Evolutionary conservation across 2,113 vertebrate species (phyloP).

Genomic region (Leiothrix lutea): DNA sequence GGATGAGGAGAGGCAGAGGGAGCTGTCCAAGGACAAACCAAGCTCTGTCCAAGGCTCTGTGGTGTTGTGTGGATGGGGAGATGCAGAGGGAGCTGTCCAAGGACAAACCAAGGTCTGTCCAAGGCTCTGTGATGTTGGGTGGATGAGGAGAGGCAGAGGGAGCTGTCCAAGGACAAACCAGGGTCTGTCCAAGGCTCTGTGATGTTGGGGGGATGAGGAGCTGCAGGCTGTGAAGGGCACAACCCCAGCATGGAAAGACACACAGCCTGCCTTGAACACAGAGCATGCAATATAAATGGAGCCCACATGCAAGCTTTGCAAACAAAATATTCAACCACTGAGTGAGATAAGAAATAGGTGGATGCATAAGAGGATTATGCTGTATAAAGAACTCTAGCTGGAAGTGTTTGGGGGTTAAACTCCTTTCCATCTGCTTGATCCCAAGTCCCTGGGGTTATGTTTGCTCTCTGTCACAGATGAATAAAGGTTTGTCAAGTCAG

Average conservation of each 20-base stretch:
- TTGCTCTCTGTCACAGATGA: background rate
- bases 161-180: background rate
- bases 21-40: background rate
- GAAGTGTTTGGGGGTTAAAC: background rate
- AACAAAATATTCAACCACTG: background rate
- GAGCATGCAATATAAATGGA: background rate
- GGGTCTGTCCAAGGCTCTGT: background rate
- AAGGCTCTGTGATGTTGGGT: background rate
- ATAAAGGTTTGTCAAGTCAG: background rate
- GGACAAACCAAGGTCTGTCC: background rate
- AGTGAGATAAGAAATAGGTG: conserved; percentile 17
- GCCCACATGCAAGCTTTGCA: background rate
- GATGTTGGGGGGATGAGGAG: background rate
- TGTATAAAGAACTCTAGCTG: background rate
- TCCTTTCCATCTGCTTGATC: conserved; percentile 4
- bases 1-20: background rate
- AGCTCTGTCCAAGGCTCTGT: background rate
- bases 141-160: background rate
- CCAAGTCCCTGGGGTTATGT: background rate
- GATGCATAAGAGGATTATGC: background rate
- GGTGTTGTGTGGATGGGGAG: background rate
- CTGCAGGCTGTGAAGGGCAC: background rate
- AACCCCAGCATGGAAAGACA: background rate
- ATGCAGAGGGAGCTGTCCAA: background rate
- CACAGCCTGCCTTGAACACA: background rate